Evolutionary conservation across 2,113 vertebrate species (phyloP).

Genomic region (Phylloscopus whistleri): DNA sequence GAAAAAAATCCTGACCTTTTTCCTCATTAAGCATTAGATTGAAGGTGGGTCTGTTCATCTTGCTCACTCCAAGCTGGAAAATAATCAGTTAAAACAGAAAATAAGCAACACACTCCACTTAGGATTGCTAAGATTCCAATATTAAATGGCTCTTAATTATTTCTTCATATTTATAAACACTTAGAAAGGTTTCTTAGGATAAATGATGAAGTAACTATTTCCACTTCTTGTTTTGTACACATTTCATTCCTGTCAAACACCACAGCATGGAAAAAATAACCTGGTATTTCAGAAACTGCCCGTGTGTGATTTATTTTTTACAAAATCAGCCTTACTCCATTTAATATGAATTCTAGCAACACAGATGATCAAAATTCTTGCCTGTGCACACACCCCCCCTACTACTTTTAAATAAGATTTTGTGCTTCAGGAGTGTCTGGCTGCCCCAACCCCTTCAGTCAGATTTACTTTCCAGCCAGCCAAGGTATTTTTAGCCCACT

Average conservation of each 20-base stretch:
- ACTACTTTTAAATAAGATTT: background rate
- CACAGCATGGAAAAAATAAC: background rate
- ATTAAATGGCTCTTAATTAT: background rate
- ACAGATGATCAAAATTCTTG: background rate
- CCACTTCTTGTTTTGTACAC: background rate
- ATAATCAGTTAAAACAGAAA: background rate
- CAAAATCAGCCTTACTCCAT: background rate
- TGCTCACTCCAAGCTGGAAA: slow-evolving; percentile 52
- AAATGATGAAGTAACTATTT: background rate
- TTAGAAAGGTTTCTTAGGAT: background rate
- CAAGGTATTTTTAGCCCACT: background rate
- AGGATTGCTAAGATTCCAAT: background rate
- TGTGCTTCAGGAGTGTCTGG: background rate
- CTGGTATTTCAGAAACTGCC: background rate
- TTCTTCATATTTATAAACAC: background rate
- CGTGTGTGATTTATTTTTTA: background rate
- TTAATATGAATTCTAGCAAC: background rate
- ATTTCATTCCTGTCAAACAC: background rate
- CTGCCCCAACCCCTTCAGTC: background rate
- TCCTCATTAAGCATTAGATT: slow-evolving; percentile 22
- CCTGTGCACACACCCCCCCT: rapidly evolving
- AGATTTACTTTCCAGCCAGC: background rate
- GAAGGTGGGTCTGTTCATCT: slow-evolving; percentile 46
- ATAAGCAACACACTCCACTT: background rate
- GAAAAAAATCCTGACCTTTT: slow-evolving; percentile 28